phyloP scores from a whole-genome alignment of 2,113 vertebrate species.

The Megaceryle torquata region DNA sequence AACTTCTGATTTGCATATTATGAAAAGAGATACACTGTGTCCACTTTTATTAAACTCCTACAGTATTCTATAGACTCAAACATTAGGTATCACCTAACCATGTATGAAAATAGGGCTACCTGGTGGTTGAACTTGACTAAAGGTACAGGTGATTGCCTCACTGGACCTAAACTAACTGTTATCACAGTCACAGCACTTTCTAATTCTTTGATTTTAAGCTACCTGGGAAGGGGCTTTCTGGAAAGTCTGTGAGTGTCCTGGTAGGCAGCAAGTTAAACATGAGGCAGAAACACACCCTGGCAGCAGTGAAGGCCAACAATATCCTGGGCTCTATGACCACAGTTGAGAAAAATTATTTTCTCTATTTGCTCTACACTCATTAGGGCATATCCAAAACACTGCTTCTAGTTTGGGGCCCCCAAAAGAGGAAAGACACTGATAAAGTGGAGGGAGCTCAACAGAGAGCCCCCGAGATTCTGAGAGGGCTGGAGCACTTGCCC shows the following conservation, averaged over 20 bases:
- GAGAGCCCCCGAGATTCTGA: neutral
- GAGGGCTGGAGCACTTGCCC: neutral
- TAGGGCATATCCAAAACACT: neutral
- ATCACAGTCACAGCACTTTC: neutral
- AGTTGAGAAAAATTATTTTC: accelerated
- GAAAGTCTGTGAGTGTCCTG: neutral
- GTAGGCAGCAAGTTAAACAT: neutral
- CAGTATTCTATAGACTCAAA: neutral
- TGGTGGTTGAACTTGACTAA: neutral
- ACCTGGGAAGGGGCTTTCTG: neutral
- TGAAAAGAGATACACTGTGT: neutral
- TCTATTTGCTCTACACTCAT: neutral
- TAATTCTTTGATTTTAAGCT: neutral
- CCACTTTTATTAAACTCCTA: neutral
- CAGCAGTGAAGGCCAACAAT: neutral
- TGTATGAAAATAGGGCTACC: neutral
- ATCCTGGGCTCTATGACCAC: neutral
- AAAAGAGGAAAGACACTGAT: neutral
- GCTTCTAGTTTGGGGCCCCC: neutral
- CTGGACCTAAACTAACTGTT: neutral
- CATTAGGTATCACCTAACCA: neutral
- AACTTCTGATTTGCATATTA: neutral
- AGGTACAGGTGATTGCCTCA: neutral
- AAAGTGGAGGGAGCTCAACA: neutral
- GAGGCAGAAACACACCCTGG: neutral